Evolutionary conservation across 2,797 vertebrate species (phyloP).

Genomic region (Micropoecilia bifurca): DNA sequence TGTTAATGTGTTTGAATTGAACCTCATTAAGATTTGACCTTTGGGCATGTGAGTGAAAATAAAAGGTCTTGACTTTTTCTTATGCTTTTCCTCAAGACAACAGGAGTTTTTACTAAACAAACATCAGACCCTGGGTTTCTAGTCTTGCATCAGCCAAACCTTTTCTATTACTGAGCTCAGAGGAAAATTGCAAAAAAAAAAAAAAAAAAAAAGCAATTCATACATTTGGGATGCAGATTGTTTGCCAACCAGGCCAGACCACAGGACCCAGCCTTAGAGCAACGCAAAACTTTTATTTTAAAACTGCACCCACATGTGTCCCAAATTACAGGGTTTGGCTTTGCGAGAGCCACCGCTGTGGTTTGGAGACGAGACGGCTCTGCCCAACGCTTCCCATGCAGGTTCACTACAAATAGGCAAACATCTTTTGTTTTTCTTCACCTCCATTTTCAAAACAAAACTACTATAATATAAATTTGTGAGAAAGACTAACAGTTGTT

Average conservation of each 20-base stretch:
- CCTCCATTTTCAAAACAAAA: slow-evolving; percentile 41
- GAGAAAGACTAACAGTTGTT: slow-evolving; percentile 20
- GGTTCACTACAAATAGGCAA: slow-evolving; percentile 73
- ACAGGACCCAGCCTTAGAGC: slow-evolving; percentile 66
- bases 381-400: slow-evolving; percentile 72
- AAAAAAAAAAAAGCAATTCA: slow-evolving; percentile 50
- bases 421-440: slow-evolving; percentile 34
- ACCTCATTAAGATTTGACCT: neutral
- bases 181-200: slow-evolving; percentile 33
- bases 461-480: slow-evolving; percentile 39
- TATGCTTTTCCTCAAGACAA: neutral
- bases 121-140: slow-evolving; percentile 18
- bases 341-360: slow-evolving; percentile 71
- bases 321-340: slow-evolving; percentile 79
- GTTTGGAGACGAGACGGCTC: slow-evolving; percentile 72
- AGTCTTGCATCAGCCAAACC: slow-evolving; percentile 29
- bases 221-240: slow-evolving; percentile 53
- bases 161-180: slow-evolving; percentile 14
- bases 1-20: neutral
- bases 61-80: neutral
- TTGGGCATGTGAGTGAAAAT: neutral
- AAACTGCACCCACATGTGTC: slow-evolving; percentile 78
- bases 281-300: slow-evolving; percentile 75
- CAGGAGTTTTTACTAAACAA: slow-evolving; percentile 26
- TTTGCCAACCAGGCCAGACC: slow-evolving; percentile 73